These are phyloP conservation scores for Petrocephalus zakoni DNA, from an alignment of 2,113 vertebrate genomes.

Conservation along the genomic window DNA sequence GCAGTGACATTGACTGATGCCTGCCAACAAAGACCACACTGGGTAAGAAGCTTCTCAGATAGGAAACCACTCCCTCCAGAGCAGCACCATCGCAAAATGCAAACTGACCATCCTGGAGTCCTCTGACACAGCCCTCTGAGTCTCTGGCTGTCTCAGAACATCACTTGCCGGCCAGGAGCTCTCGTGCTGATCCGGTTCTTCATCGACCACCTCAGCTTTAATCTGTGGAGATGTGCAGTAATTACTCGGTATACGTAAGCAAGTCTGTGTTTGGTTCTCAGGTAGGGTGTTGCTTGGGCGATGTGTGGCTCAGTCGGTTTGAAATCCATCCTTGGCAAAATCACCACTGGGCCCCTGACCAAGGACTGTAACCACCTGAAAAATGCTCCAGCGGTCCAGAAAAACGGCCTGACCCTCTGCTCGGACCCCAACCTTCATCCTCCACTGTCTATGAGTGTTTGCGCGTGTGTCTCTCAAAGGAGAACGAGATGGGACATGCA, in stretches of 20 bases:
- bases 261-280: neutral
- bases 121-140: conserved; percentile 27
- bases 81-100: neutral
- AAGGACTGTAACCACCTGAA: neutral
- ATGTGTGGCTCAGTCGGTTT: neutral
- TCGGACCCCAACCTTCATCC: too few relatives aligned
- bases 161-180: neutral
- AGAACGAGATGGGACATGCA: neutral
- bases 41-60: neutral
- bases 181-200: conserved; percentile 35
- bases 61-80: neutral
- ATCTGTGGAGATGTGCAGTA: conserved; percentile 30
- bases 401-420: too few relatives aligned
- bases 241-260: neutral
- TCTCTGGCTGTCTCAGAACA: conserved; percentile 24
- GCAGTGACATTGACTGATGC: conserved; percentile 20
- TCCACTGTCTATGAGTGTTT: neutral
- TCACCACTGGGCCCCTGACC: neutral
- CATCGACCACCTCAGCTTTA: conserved; percentile 51
- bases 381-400: neutral
- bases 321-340: neutral
- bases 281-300: neutral
- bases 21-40: conserved; percentile 25
- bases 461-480: neutral
- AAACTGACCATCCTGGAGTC: conserved; percentile 26